Conservation (phyloP, 2,797 vertebrate species). For the Fistularia commersonii region DNA sequence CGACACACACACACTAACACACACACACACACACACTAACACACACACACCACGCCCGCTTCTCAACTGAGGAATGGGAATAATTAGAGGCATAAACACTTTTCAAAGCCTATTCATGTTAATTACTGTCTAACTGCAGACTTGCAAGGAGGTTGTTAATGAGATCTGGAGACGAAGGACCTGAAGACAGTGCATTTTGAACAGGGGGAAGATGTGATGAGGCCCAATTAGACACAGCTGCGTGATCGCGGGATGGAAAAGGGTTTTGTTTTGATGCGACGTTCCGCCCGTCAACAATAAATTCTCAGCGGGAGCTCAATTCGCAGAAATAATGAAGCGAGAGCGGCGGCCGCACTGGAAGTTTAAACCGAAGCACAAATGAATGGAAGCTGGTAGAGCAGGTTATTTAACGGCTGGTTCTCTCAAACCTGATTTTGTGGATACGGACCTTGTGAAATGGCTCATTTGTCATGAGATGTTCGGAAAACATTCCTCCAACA, state of each 20-base stretch:
- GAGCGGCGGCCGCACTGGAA: no score
- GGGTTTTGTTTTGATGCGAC: conserved; percentile 45
- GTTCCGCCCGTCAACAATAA: conserved; percentile 31
- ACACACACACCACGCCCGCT: conserved; percentile 3
- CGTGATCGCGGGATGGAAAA: conserved; percentile 33
- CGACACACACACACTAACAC: no score
- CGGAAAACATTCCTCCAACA: no score
- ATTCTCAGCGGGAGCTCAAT: conserved; percentile 33
- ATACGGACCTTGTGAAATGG: no score
- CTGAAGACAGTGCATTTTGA: conserved; percentile 40
- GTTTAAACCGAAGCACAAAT: neutral
- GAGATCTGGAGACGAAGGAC: conserved; percentile 42
- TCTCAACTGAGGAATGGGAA: conserved; percentile 23
- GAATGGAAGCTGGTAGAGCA: conserved; percentile 1
- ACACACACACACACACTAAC: neutral
- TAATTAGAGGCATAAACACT: conserved; percentile 42
- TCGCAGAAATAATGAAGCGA: conserved; percentile 23
- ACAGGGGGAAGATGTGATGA: conserved; percentile 40
- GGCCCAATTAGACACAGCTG: conserved; percentile 49
- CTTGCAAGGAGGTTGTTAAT: conserved; percentile 32
- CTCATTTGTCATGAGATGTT: no score
- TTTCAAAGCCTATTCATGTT: conserved; percentile 27
- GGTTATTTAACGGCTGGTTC: neutral
- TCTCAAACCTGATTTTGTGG: no score
- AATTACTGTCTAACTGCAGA: conserved; percentile 25